These are phyloP conservation scores for Eilema caniola DNA, from an alignment of 2,888 invertebrate genomes.

Conservation along the genomic window DNA sequence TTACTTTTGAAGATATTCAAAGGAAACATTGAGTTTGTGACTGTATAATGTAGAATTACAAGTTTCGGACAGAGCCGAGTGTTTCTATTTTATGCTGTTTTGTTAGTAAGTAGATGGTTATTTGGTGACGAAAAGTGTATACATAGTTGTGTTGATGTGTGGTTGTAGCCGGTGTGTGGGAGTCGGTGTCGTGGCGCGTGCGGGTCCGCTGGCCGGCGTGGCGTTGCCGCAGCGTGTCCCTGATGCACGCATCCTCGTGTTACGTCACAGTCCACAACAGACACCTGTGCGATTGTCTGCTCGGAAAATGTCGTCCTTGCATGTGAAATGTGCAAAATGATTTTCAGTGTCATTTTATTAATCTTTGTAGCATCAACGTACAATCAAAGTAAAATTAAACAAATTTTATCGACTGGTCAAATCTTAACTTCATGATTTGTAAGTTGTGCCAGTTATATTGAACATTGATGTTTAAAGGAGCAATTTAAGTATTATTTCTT, in stretches of 20 bases:
- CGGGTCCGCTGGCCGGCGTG: constrained; percentile 65
- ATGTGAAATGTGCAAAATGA: constrained; percentile 13
- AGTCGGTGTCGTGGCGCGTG: constrained; percentile 58
- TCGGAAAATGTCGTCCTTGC: constrained; percentile 43
- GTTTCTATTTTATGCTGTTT: constrained; percentile 36
- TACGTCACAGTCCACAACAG: constrained; percentile 64
- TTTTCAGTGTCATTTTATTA: constrained; percentile 1
- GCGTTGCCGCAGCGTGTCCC: constrained; percentile 63
- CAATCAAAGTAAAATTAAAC: not conserved
- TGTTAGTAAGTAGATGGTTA: constrained; percentile 11
- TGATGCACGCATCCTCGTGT: constrained; percentile 75
- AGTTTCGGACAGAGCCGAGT: constrained; percentile 35
- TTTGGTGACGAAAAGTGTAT: constrained; percentile 25
- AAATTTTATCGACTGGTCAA: not conserved
- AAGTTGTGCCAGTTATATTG: not conserved
- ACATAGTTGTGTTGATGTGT: constrained; percentile 58
- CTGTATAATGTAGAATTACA: constrained; percentile 41
- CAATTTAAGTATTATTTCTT: not conserved
- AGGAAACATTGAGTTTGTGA: constrained; percentile 37
- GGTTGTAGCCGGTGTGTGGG: constrained; percentile 62
- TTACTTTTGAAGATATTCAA: constrained; percentile 42
- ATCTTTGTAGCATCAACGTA: not conserved
- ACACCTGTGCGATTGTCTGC: constrained; percentile 72
- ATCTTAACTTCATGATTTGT: not conserved
- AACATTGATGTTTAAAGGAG: constrained; percentile 1